Percentiles rank a stretch among this genome's conserved stretches.
phyloP scores from a whole-genome alignment of 2,113 vertebrate genomes.

The Donacobius atricapilla region DNA sequence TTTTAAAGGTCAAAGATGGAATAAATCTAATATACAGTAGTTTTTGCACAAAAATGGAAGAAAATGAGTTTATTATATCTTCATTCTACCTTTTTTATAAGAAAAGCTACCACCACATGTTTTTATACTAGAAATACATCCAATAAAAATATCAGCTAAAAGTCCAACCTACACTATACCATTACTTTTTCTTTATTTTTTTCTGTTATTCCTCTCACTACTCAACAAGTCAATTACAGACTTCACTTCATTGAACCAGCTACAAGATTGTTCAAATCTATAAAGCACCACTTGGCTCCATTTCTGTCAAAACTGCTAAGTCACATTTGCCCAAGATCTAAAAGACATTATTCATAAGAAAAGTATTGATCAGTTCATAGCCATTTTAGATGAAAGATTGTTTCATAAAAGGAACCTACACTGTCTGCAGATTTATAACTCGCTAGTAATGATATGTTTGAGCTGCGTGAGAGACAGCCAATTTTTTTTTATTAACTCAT shows the following conservation, averaged over 20 bases:
- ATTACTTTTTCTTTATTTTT: neutral
- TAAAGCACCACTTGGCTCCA: neutral
- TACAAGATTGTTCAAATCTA: neutral
- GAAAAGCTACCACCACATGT: neutral
- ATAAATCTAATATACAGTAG: neutral
- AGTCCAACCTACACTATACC: neutral
- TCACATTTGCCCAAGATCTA: neutral
- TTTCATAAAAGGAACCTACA: neutral
- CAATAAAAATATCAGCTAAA: neutral
- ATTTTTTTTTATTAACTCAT: neutral
- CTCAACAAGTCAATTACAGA: neutral
- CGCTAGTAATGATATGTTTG: slow-evolving; percentile 9
- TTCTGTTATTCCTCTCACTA: neutral
- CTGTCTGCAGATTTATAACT: neutral
- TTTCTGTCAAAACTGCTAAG: slow-evolving; percentile 16
- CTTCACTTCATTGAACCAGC: neutral
- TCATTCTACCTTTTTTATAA: neutral
- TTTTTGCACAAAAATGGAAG: neutral
- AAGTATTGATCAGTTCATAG: slow-evolving; percentile 9
- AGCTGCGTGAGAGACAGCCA: slow-evolving; percentile 1
- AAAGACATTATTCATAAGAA: slow-evolving; percentile 30
- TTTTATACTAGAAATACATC: neutral
- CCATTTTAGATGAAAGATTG: neutral
- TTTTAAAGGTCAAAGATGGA: neutral
- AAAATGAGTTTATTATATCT: neutral